Conservation (phyloP, 2,113 vertebrate species). For the Callospermophilus lateralis region DNA sequence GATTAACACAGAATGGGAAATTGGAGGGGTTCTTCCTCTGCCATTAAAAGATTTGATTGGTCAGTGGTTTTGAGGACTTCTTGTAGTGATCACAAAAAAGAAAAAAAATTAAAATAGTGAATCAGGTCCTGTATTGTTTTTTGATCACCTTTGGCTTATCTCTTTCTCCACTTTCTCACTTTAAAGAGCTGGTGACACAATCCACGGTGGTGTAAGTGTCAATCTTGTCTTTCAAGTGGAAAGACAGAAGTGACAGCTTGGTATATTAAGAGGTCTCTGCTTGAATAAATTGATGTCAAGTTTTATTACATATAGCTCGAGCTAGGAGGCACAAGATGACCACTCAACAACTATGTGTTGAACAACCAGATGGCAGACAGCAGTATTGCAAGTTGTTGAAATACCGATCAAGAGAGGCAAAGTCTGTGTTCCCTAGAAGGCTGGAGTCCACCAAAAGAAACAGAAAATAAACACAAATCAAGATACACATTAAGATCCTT, state of each 20-base stretch:
- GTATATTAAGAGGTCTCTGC: conserved; percentile 73
- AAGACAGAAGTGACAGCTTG: conserved; percentile 74
- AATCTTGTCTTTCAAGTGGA: conserved; percentile 72
- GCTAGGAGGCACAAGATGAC: conserved; percentile 41
- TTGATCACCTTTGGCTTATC: conserved; percentile 30
- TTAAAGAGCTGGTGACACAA: conserved; percentile 68
- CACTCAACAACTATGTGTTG: neutral
- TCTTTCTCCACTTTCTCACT: conserved; percentile 35
- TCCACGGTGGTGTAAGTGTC: conserved; percentile 14
- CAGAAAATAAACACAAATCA: neutral
- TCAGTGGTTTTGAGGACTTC: conserved; percentile 52
- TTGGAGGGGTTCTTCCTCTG: neutral
- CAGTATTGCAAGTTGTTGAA: conserved; percentile 20
- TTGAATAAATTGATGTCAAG: conserved; percentile 76
- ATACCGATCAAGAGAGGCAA: neutral
- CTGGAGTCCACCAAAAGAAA: conserved; percentile 19
- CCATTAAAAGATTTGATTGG: neutral
- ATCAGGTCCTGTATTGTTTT: neutral
- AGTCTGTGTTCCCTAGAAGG: conserved; percentile 53
- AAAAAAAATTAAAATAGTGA: neutral
- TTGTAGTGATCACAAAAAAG: conserved; percentile 17
- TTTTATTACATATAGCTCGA: conserved; percentile 65
- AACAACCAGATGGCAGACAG: conserved; percentile 40
- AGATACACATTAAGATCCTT: neutral
- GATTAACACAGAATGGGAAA: neutral